Conservation (phyloP, 2,888 invertebrate genomes). For the Lordiphosa fenestrarum region DNA sequence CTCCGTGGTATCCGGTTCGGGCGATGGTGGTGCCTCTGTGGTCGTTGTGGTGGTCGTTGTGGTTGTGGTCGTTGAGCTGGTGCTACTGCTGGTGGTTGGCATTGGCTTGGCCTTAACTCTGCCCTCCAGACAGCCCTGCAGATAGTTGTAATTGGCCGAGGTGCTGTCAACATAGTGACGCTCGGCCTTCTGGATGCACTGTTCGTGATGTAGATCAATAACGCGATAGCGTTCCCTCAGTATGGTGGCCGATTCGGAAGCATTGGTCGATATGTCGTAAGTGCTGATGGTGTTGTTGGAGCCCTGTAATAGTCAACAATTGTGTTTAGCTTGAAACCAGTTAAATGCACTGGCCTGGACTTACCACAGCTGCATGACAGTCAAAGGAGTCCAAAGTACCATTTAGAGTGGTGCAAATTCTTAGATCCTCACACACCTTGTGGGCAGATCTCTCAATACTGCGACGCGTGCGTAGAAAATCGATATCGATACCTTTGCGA, state of each 20-base stretch:
- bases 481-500: conserved; percentile 55
- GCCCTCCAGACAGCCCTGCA: conserved; percentile 72
- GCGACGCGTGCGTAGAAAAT: conserved; percentile 49
- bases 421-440: conserved; percentile 50
- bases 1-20: conserved; percentile 29
- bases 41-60: conserved; percentile 35
- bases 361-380: conserved; percentile 69
- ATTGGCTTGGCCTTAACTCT: conserved; percentile 45
- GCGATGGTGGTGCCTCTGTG: conserved; percentile 16
- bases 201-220: conserved; percentile 64
- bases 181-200: conserved; percentile 63
- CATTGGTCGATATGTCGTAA: conserved; percentile 74
- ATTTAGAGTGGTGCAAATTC: conserved; percentile 44
- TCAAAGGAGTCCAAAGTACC: conserved; percentile 59
- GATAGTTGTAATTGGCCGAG: conserved; percentile 65
- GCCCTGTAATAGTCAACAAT: conserved; percentile 44
- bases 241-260: conserved; percentile 60
- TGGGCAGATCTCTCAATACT: conserved; percentile 45
- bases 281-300: conserved; percentile 68
- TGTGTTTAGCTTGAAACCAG: no score
- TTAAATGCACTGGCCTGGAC: conserved; percentile 15
- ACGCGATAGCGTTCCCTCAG: conserved; percentile 70
- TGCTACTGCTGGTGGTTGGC: conserved; percentile 23
- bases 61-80: conserved; percentile 50
- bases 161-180: conserved; percentile 64